Evolutionary conservation across 1,140 invertebrate genomes (phyloP).

Genomic region (Cryptotermes secundus): DNA sequence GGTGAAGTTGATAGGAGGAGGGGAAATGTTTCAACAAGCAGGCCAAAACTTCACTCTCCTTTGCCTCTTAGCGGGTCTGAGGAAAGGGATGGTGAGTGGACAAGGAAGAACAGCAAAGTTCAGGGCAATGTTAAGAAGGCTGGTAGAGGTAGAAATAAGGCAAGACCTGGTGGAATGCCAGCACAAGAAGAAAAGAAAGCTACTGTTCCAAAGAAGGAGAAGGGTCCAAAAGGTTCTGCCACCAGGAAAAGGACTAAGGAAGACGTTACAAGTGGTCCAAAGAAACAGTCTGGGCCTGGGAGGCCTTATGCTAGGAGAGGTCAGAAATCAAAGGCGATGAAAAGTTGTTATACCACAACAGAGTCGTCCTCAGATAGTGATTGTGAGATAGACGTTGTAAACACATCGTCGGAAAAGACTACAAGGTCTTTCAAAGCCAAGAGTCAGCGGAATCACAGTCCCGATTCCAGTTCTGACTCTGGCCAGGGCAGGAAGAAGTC

Average conservation of each 20-base stretch:
- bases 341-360: conserved; percentile 35
- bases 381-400: background rate
- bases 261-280: conserved; percentile 10
- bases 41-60: background rate
- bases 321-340: background rate
- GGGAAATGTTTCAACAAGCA: background rate
- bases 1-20: background rate
- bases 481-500: conserved; percentile 45
- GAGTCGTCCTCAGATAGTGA: background rate
- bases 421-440: background rate
- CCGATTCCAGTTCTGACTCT: conserved; percentile 42
- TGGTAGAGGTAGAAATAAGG: background rate
- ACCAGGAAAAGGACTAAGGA: conserved; percentile 22
- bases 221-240: conserved; percentile 34
- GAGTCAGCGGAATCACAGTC: background rate
- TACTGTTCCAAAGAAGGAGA: conserved; percentile 40
- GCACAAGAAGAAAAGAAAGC: conserved; percentile 42
- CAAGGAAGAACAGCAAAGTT: background rate
- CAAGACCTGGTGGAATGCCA: background rate
- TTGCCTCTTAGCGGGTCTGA: background rate
- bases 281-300: conserved; percentile 30
- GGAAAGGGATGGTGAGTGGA: conserved; percentile 8
- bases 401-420: background rate
- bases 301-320: conserved; percentile 25
- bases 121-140: background rate